Evolutionary conservation across 2,797 vertebrate genomes (phyloP).

Genomic region (Myiotriccus ornatus): DNA sequence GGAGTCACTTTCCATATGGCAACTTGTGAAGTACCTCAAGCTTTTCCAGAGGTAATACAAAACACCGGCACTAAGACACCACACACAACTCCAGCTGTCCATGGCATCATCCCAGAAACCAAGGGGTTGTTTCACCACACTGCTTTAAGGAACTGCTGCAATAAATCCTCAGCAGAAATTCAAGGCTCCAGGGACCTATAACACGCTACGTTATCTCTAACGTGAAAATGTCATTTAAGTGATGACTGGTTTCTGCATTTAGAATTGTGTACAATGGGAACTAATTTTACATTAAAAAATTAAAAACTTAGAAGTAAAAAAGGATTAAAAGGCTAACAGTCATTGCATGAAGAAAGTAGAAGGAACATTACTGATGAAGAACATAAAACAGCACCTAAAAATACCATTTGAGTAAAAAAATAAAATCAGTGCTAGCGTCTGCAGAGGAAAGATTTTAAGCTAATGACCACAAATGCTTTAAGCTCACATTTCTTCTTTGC

Average conservation of each 20-base stretch:
- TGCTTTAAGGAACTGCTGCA: not conserved
- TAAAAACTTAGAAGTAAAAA: not conserved
- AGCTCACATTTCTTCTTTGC: not conserved
- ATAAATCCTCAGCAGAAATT: constrained; percentile 4
- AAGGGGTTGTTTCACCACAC: not conserved
- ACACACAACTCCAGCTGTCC: not conserved
- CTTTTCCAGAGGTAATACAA: not conserved
- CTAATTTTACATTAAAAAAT: not conserved
- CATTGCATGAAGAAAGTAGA: not conserved
- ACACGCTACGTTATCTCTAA: not conserved
- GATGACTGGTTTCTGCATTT: not conserved
- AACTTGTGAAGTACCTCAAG: not conserved
- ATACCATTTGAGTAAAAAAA: not conserved
- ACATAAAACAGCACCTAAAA: not conserved
- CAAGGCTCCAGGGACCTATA: not conserved
- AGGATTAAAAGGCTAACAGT: not conserved
- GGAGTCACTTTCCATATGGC: fast-evolving
- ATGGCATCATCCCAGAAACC: not conserved
- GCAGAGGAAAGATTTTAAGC: not conserved
- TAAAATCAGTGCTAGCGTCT: not conserved
- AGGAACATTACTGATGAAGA: not conserved
- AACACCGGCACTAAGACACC: not conserved
- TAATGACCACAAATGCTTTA: not conserved
- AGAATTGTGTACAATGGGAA: not conserved
- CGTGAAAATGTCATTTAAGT: constrained; percentile 8